Conservation (phyloP, 1,140 invertebrate genomes). For the Diploscapter pachys region DNA sequence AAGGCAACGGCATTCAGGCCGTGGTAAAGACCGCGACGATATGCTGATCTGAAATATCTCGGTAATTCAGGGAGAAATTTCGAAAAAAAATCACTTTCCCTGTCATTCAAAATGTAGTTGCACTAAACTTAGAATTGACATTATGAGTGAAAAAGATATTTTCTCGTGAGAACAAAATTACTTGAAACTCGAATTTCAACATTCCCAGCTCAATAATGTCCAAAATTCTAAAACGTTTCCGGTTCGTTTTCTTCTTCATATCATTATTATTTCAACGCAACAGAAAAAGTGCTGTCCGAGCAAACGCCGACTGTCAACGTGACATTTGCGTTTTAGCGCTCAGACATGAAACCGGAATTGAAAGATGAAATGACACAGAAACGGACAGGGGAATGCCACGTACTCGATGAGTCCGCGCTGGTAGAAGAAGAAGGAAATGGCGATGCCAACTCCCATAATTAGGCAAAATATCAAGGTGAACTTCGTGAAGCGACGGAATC, state of each 20-base stretch:
- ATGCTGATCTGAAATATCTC: slow-evolving; percentile 23
- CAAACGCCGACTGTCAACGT: background rate
- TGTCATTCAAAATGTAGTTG: background rate
- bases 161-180: background rate
- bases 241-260: too few relatives aligned
- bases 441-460: slow-evolving; percentile 49
- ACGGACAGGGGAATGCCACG: slow-evolving; percentile 9
- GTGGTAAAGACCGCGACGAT: slow-evolving; percentile 28
- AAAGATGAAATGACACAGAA: background rate
- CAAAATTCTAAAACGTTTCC: background rate
- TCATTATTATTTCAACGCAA: background rate
- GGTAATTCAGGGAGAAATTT: too few relatives aligned
- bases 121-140: background rate
- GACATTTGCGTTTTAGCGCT: too few relatives aligned
- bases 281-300: background rate
- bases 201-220: background rate
- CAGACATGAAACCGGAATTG: too few relatives aligned
- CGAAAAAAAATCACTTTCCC: slow-evolving; percentile 3
- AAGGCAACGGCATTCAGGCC: slow-evolving; percentile 32
- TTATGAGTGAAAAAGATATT: background rate
- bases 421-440: slow-evolving; percentile 56
- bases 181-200: background rate
- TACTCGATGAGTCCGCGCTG: slow-evolving; percentile 52
- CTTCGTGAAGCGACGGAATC: slow-evolving; percentile 31
- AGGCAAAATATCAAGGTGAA: slow-evolving; percentile 45